A percentile compares a stretch with the other conserved stretches of the same genome.
Evolutionary conservation across 2,888 invertebrate species (phyloP).

Genomic region (Urechis unicinctus): DNA sequence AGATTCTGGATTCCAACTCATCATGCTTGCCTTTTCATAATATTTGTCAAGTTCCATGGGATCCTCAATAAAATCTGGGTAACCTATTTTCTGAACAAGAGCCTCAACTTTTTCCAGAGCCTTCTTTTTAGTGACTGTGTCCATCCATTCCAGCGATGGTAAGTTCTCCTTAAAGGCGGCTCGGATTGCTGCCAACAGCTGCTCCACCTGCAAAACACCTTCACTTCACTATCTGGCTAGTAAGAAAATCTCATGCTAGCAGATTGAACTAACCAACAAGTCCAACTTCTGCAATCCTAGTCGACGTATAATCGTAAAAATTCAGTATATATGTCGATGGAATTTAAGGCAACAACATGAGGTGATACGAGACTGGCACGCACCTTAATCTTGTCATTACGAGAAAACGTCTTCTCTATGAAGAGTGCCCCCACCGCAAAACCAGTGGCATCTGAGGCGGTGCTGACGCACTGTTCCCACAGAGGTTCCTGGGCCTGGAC

Average conservation of each 20-base stretch:
- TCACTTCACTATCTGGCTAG: too few species aligned
- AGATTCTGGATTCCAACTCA: background rate
- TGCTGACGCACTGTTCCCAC: conserved; percentile 25
- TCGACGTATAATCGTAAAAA: too few species aligned
- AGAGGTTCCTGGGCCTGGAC: background rate
- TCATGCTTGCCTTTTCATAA: conserved; percentile 29
- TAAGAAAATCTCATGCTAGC: too few species aligned
- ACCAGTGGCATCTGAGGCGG: conserved; percentile 21
- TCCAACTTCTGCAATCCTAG: too few species aligned
- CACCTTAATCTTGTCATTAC: conserved; percentile 29
- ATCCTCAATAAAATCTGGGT: conserved; percentile 36
- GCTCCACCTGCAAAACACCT: conserved; percentile 27
- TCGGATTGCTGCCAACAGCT: conserved; percentile 26
- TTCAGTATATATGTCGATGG: too few species aligned
- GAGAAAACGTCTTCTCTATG: conserved; percentile 30
- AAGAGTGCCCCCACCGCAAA: conserved; percentile 33
- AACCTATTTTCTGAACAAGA: conserved; percentile 33
- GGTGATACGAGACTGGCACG: too few species aligned
- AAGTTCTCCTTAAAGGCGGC: conserved; percentile 27
- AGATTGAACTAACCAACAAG: too few species aligned
- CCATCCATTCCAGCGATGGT: conserved; percentile 37
- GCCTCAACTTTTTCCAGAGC: conserved; percentile 32
- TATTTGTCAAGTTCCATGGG: conserved; percentile 28
- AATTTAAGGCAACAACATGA: too few species aligned
- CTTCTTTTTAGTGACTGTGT: conserved; percentile 24